phyloP scores from a whole-genome alignment of 2,113 vertebrate genomes.

The Scopus umbretta region DNA sequence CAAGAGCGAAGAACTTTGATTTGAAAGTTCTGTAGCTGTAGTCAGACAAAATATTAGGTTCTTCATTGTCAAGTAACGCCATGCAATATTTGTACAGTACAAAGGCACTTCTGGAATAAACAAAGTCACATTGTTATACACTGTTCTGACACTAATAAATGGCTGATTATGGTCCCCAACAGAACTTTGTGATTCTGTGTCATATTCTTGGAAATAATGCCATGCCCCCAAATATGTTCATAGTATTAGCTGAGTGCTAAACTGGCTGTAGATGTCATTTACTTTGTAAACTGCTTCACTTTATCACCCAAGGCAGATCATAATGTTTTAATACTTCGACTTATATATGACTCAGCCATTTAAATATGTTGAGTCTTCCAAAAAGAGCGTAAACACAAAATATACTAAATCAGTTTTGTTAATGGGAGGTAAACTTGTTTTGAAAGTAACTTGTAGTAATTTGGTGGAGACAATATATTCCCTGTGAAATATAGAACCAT shows the following conservation, averaged over 20 bases:
- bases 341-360: neutral
- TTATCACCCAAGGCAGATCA: constrained; percentile 51
- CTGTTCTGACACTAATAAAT: constrained; percentile 49
- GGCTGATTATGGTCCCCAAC: neutral
- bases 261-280: constrained; percentile 53
- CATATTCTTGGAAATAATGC: constrained; percentile 34
- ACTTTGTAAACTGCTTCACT: constrained; percentile 41
- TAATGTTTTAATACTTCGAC: constrained; percentile 24
- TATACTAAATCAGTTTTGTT: constrained; percentile 47
- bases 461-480: constrained; percentile 38
- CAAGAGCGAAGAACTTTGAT: constrained; percentile 36
- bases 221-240: constrained; percentile 10
- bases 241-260: constrained; percentile 47
- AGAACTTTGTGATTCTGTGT: constrained; percentile 42
- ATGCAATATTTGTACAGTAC: neutral
- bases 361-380: constrained; percentile 52
- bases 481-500: constrained; percentile 37
- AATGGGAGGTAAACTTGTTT: constrained; percentile 37
- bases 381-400: constrained; percentile 32
- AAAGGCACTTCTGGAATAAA: constrained; percentile 40
- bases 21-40: constrained; percentile 18
- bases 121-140: constrained; percentile 32
- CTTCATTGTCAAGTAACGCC: neutral
- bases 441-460: constrained; percentile 45
- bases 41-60: neutral